Conservation (phyloP, 2,797 vertebrate genomes). For the Trichosurus vulpecula region DNA sequence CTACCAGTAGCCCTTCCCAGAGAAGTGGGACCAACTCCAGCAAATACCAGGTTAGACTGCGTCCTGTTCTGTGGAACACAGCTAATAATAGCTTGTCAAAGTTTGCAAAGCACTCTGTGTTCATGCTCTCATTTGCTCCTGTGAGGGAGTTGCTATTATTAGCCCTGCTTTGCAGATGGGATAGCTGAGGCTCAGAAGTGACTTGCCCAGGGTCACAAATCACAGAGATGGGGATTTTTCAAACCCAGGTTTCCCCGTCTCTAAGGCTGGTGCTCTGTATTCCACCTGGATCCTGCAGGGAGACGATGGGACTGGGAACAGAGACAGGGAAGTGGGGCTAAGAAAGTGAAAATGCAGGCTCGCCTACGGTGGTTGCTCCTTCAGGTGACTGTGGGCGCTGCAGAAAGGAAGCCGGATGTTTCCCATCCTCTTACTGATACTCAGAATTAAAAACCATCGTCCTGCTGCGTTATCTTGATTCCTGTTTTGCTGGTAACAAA, state of each 20-base stretch:
- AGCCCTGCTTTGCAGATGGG: neutral
- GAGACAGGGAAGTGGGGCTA: neutral
- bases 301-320: too few relatives aligned
- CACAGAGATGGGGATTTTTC: neutral
- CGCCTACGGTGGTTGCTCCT: fast-evolving
- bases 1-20: neutral
- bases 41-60: neutral
- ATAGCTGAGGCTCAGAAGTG: neutral
- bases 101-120: neutral
- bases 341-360: fast-evolving
- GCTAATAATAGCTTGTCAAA: neutral
- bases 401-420: neutral
- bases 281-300: neutral
- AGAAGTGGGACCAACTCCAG: neutral
- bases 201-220: neutral
- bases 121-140: neutral
- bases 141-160: neutral
- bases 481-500: neutral
- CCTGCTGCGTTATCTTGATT: neutral
- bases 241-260: neutral
- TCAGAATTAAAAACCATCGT: neutral
- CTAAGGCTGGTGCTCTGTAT: neutral
- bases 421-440: neutral
- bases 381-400: neutral
- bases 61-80: neutral